Base-by-base conservation (phyloP, 1,140 invertebrate species). In the Leptopilina boulardi region DNA sequence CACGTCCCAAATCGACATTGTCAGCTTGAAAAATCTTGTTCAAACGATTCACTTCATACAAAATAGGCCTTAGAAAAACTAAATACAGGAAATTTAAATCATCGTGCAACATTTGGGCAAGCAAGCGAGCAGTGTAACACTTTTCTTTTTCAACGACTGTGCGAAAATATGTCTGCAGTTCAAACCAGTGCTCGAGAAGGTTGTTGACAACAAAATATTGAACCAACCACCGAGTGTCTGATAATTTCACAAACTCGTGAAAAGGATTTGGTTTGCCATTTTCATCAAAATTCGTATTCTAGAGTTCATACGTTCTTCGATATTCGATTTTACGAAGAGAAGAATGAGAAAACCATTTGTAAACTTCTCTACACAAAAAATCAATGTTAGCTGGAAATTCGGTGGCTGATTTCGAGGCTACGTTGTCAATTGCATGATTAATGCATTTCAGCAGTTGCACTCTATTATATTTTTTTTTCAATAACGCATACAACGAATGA, bases 291-390 rank as follows among this genome's bases (percentile, higher is more conserved):
- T 26, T 11, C 9, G 13, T 11, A 23, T 77, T 82, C 15, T 79
- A 59, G 26, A 71, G 71, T 9, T 77, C 76, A 56, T 70, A 74
- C 3, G 72, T 19, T 30, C 54, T 26, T 8, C 51, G 73, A 71
- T 83, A 83, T 15, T 47, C 19, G 0, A 70, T 18, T 47, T 76
- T 51, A 47, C 81, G 26, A 23, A 76, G 26, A 18, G 75, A 21
- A 15, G 75, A 76, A 10, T 74, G 23, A 30, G 42, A 18, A 44
- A 83, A 83, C 79, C 79, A 83, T 23, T 80, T 79, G 23, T 76
- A 76, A 19, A 77, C 78, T 79, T 81, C 82, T 34, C 74, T 70
- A 11, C 74, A 71, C 2, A 79, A 38, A 71, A 74, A 83, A 21
- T 80, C 77, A 0, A 79, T 42, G 18, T 71, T 44, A 18, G 77